Evolutionary conservation across 2,888 invertebrate species (phyloP), one percentile per base, ranked within the genome.

Genomic region (Odontomyia ornata): DNA sequence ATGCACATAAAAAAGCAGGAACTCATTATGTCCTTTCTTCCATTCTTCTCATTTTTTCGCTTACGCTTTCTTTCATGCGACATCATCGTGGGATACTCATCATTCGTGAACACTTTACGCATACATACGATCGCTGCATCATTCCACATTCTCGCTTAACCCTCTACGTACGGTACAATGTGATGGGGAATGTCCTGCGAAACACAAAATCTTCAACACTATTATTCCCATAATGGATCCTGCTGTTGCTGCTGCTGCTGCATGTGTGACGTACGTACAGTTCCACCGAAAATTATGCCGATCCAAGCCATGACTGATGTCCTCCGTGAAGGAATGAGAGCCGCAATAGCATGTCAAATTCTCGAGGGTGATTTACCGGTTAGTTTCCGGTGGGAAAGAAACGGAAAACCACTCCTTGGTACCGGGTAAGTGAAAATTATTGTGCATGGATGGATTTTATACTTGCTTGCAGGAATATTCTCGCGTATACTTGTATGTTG

Each of bases 321-420:
- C 84, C 88, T 94, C 79, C 89, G 93, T 57, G 95, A 95, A 88
- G 95, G 95, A 77, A 93, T 95, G 91, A 89, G 96, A 81, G 95
- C 95, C 43, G 95, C 95, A 79, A 95, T 96, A 84, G 93, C 95
- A 81, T 96, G 96, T 86, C 94, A 95, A 88, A 94, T 96, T 85
- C 90, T 95, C 84, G 95, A 96, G 88, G 96, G 97, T 25, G 97
- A 97, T 88, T 90, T 95, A 82, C 97, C 97, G 67, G 93, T 97
- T 82, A 93, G 93, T 81, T 95, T 97, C 88, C 91, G 93, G 75
- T 98, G 97, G 97, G 94, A 95, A 84, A 93, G 96, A 86, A 94
- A 97, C 85, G 94, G 93, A 65, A 93, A 93, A 84, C 90, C 92
- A 4, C 91, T 95, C 81, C 89, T 91, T 80, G 90, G 90, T 82